Base-by-base conservation (phyloP, 2,797 vertebrate species). In the Somateria mollissima region DNA sequence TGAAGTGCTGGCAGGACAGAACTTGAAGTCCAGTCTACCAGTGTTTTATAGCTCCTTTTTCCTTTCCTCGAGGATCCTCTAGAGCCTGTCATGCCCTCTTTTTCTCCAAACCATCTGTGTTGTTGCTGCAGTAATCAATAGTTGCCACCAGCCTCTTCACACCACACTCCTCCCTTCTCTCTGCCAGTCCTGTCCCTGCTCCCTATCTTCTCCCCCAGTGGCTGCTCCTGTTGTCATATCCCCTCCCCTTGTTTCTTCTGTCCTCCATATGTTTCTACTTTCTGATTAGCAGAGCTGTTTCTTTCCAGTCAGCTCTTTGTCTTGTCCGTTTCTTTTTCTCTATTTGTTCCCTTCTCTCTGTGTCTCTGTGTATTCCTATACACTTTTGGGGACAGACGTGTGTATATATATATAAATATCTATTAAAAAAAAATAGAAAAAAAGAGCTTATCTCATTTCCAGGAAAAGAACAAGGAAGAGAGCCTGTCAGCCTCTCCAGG, bases 391-490 rank as follows among this genome's bases (percentile, higher is more conserved):
- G 83, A 91, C 28, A 69, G 41, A 39, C 13, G 3, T 51, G 3
- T 65, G 61, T 70, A 18, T 0, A 13, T 11, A 7, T 28, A 4
- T 73, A 66, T 73, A 32, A 18, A 43, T 0, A 20, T 7, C 9
- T 37, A n/a, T 6, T 6, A 16, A n/a, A 24, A 11, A 22, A 30
- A 17, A 36, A 4, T 4, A 2, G 21, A 9, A 17, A 30, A 49
- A 64, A 88, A 13, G 11, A 2, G 27, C 8, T 65, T 85, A 9
- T 3, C 43, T 84, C 18, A 5, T 84, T 86, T 81, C 65, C n/a
- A 74, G 41, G 21, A 24, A 11, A 87, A 79, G 20, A 47, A 66
- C 39, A 6, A 76, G 43, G n/a, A 76, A 64, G 14, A 75, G 74
- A 53, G 15, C 53, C 27, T 54, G 10, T 21, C n/a, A 70, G 14